A percentile compares a stretch with the other conserved stretches of the same genome.
Conservation (phyloP, 2,888 invertebrate species). For the Diarsia rubi region DNA sequence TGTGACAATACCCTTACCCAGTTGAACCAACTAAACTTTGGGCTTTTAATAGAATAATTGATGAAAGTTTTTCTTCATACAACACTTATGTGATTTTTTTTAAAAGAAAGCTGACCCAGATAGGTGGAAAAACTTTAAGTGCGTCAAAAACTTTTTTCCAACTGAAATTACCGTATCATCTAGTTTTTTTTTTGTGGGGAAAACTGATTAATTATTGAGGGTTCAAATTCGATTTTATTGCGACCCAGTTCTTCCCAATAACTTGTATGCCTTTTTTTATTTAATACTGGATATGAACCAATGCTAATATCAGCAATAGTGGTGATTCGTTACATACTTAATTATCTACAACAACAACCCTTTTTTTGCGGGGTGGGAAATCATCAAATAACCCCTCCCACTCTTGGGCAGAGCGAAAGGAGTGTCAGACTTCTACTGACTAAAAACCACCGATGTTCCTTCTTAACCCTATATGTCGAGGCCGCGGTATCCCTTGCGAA, state of each 20-base stretch:
- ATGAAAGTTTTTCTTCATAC: conserved; percentile 25
- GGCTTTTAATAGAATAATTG: conserved; percentile 28
- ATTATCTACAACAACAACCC: no score
- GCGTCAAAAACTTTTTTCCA: conserved; percentile 9
- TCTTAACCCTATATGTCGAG: no score
- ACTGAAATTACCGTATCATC: conserved; percentile 16
- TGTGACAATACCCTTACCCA: background rate
- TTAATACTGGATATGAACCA: no score
- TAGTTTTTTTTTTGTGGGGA: conserved; percentile 19
- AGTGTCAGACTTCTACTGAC: no score
- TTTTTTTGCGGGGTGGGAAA: no score
- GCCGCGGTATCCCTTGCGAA: no score
- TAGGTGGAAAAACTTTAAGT: background rate
- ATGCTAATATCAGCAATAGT: no score
- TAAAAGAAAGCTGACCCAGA: conserved; percentile 13
- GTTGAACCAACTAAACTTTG: conserved; percentile 6
- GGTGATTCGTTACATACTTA: no score
- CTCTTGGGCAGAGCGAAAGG: no score
- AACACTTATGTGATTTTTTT: conserved; percentile 18
- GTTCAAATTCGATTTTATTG: background rate
- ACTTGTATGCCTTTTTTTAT: background rate
- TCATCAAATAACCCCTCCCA: no score
- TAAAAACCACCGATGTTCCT: no score
- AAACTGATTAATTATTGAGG: background rate
- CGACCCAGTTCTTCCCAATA: background rate